Evolutionary conservation across 2,888 invertebrate genomes (phyloP).

Genomic region (Lapara coniferarum): DNA sequence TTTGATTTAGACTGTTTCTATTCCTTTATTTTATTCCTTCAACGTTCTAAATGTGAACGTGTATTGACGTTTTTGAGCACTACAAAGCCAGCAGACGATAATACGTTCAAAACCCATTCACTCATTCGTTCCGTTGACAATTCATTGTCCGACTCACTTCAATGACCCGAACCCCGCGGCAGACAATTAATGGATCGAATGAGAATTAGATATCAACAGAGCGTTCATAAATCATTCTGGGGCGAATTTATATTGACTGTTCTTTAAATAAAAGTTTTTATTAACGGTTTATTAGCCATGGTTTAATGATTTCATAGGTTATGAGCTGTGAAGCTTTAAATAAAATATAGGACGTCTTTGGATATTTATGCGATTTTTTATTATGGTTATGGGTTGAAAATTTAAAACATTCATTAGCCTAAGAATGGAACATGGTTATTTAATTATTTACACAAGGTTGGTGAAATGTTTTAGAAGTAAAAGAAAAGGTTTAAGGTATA

Average conservation of each 20-base stretch:
- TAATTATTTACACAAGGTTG: too few species aligned
- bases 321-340: too few species aligned
- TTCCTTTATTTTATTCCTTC: background rate
- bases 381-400: too few species aligned
- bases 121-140: slow-evolving; percentile 24
- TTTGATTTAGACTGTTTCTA: slow-evolving; percentile 11
- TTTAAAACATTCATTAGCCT: too few species aligned
- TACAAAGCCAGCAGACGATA: slow-evolving; percentile 19
- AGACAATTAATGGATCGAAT: slow-evolving; percentile 11
- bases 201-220: slow-evolving; percentile 17
- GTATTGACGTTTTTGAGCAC: background rate
- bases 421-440: too few species aligned
- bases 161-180: slow-evolving; percentile 16
- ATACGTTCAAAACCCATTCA: slow-evolving; percentile 19
- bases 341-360: too few species aligned
- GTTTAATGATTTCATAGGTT: too few species aligned
- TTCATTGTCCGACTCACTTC: slow-evolving; percentile 17
- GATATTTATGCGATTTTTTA: too few species aligned
- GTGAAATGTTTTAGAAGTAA: too few species aligned
- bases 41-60: background rate
- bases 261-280: background rate
- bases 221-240: background rate
- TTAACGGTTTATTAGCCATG: background rate
- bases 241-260: background rate
- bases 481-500: too few species aligned